Conservation (phyloP, 1,140 invertebrate genomes). For the Metopolophium dirhodum region DNA sequence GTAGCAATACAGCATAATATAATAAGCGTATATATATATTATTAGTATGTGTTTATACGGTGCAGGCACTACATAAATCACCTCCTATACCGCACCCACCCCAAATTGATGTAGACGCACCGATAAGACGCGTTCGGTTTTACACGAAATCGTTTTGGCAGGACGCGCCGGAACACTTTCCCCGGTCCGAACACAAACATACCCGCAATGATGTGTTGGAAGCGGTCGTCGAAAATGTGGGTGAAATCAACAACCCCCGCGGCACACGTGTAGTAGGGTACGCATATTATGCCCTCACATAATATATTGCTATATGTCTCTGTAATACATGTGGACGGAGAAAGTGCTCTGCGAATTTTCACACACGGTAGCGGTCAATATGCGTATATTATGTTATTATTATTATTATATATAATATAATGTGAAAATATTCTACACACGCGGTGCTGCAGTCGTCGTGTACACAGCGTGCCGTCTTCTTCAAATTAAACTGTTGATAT, state of each 20-base stretch:
- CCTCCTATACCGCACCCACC: no score
- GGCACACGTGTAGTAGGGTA: no score
- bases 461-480: slow-evolving; percentile 14
- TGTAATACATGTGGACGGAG: not conserved
- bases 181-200: not conserved
- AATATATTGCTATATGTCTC: not conserved
- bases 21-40: not conserved
- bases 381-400: no score
- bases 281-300: no score
- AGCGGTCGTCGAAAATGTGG: not conserved
- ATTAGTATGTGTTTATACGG: not conserved
- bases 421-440: not conserved
- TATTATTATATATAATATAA: not conserved
- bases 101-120: not conserved
- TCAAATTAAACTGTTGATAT: slow-evolving; percentile 50
- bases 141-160: not conserved
- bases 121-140: not conserved
- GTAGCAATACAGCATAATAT: not conserved
- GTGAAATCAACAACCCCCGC: not conserved
- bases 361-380: not conserved
- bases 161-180: slow-evolving; percentile 1
- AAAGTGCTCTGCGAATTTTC: not conserved
- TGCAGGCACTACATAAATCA: not conserved
- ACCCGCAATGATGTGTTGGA: not conserved
- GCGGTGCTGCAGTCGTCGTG: not conserved